A percentile compares a stretch with the other conserved stretches of the same genome.
Evolutionary conservation across 92 coral and sea anemone species (phyloP).

Genomic region (Paramuricea clavata): DNA sequence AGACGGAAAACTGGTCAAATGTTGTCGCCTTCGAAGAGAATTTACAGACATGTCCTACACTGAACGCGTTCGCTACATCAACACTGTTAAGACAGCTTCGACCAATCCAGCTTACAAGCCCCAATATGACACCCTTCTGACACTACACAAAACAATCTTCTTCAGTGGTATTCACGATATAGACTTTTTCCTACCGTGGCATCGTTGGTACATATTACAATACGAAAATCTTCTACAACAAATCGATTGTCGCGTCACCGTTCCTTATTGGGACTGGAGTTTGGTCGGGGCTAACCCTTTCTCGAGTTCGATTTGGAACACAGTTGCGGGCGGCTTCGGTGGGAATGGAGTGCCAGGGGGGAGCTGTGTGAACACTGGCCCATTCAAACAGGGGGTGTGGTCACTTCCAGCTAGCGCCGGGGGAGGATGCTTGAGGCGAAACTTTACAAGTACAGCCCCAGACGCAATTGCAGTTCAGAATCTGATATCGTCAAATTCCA

Average conservation of each 20-base stretch:
- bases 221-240: slow-evolving; percentile 74
- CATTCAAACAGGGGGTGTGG: slow-evolving; percentile 61
- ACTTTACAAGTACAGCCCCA: slow-evolving; percentile 61
- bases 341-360: not conserved
- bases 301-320: slow-evolving; percentile 12
- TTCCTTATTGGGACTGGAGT: slow-evolving; percentile 87
- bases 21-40: slow-evolving; percentile 78
- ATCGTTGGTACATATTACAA: slow-evolving; percentile 79
- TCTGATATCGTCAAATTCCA: not conserved
- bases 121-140: slow-evolving; percentile 63
- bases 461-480: slow-evolving; percentile 50
- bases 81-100: slow-evolving; percentile 69
- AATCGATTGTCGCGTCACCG: slow-evolving; percentile 82
- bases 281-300: slow-evolving; percentile 52
- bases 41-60: slow-evolving; percentile 71
- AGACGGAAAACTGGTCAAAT: slow-evolving; percentile 56
- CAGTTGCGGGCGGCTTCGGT: not conserved
- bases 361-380: slow-evolving; percentile 48
- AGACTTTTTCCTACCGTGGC: slow-evolving; percentile 84
- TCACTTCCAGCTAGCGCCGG: slow-evolving; percentile 46
- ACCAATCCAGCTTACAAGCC: slow-evolving; percentile 75
- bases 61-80: slow-evolving; percentile 72
- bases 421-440: slow-evolving; percentile 72
- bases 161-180: not conserved
- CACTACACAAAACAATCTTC: slow-evolving; percentile 64